Evolutionary conservation across 2,797 vertebrate species (phyloP).

Genomic region (Hydrocynus forskahlii): DNA sequence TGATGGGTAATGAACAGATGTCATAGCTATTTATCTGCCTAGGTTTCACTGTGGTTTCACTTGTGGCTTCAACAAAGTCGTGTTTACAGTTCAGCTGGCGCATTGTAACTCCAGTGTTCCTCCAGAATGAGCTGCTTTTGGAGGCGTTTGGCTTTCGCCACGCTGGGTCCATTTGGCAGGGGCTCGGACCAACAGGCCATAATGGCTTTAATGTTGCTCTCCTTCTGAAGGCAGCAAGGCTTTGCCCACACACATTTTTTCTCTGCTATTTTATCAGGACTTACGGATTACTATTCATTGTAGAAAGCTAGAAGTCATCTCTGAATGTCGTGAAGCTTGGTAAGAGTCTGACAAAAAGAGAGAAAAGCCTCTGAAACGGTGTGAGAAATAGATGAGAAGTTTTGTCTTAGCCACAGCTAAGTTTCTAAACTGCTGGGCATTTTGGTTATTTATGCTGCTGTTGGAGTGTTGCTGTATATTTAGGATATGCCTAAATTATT

Average conservation of each 20-base stretch:
- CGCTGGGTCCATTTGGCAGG: constrained; percentile 20
- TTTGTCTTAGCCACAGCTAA: not conserved
- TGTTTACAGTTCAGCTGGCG: constrained; percentile 59
- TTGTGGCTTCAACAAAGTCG: constrained; percentile 61
- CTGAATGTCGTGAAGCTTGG: not conserved
- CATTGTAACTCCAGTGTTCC: constrained; percentile 51
- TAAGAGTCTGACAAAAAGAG: not conserved
- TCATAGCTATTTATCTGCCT: constrained; percentile 75
- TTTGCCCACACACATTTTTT: constrained; percentile 8
- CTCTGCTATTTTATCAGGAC: not conserved
- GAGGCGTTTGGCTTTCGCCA: constrained; percentile 37
- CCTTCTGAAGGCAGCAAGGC: constrained; percentile 4
- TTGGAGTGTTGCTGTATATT: not conserved
- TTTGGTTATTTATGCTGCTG: too few species aligned
- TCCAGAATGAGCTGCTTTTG: constrained; percentile 50
- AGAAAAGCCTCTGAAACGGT: not conserved
- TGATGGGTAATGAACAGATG: constrained; percentile 74
- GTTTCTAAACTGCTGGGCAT: not conserved
- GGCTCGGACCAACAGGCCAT: constrained; percentile 15
- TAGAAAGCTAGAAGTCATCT: not conserved
- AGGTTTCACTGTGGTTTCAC: constrained; percentile 57
- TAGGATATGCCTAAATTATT: not conserved
- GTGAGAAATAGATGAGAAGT: not conserved
- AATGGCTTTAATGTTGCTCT: constrained; percentile 38
- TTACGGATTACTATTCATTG: not conserved